Conservation (phyloP, 2,113 vertebrate genomes). For the Pseudolaguvia tuberculata region DNA sequence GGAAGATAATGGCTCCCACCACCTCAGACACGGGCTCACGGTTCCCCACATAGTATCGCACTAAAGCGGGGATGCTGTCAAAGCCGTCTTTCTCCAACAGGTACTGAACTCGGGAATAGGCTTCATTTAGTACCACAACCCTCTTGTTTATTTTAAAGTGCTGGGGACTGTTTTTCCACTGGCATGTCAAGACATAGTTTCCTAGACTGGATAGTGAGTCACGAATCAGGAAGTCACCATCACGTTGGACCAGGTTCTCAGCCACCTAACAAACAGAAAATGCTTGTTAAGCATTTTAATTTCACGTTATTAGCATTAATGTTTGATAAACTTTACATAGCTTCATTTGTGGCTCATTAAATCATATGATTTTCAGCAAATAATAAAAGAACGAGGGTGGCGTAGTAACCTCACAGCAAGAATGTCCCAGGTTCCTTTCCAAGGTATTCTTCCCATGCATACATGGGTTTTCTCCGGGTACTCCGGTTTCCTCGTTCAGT, state of each 20-base stretch:
- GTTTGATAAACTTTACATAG: neutral
- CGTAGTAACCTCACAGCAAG: too few species aligned
- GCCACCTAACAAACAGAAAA: slow-evolving; percentile 72
- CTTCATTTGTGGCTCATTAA: neutral
- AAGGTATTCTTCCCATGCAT: too few species aligned
- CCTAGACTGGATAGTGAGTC: slow-evolving; percentile 92
- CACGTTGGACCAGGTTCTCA: slow-evolving; percentile 83
- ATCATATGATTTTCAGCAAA: neutral
- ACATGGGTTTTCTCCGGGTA: too few species aligned
- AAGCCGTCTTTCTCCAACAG: slow-evolving; percentile 88
- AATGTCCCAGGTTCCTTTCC: too few species aligned
- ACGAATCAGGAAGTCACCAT: slow-evolving; percentile 93
- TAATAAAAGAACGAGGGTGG: too few species aligned
- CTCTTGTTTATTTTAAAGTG: slow-evolving; percentile 94
- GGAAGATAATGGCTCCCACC: slow-evolving; percentile 91
- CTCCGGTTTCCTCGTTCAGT: too few species aligned
- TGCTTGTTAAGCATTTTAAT: slow-evolving; percentile 5
- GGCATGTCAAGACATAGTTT: slow-evolving; percentile 91
- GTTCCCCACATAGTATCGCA: slow-evolving; percentile 91
- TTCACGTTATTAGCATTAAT: neutral
- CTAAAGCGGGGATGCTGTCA: slow-evolving; percentile 85
- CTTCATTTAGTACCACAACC: slow-evolving; percentile 81
- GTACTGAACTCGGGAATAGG: slow-evolving; percentile 88
- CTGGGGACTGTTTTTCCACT: slow-evolving; percentile 88
- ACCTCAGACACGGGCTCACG: slow-evolving; percentile 86